Conservation (phyloP, 2,888 invertebrate species). For the Sphecodes monilicornis region DNA sequence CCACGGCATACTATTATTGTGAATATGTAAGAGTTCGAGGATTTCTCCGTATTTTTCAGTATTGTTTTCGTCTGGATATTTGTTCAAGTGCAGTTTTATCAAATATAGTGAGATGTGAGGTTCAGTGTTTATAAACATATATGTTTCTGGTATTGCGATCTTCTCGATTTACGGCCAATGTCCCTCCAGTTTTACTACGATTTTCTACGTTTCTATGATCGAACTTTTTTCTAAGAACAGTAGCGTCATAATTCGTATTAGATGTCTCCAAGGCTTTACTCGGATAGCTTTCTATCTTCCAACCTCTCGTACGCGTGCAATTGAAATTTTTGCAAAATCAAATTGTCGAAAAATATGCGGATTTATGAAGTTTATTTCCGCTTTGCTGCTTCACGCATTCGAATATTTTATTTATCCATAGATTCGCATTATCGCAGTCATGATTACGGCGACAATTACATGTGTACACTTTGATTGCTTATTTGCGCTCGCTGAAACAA, state of each 20-base stretch:
- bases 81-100: constrained; percentile 26
- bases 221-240: not conserved
- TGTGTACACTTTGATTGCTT: not conserved
- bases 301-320: not conserved
- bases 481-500: too few relatives aligned
- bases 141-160: not conserved
- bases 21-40: constrained; percentile 81
- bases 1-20: constrained; percentile 83
- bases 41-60: constrained; percentile 10
- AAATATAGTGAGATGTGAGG: not conserved
- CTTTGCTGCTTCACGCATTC: not conserved
- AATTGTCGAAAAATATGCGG: not conserved
- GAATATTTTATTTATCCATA: not conserved
- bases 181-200: not conserved
- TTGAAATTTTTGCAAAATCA: not conserved
- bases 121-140: not conserved
- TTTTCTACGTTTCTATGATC: not conserved
- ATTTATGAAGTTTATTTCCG: not conserved
- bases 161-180: not conserved
- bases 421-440: not conserved
- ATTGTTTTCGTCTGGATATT: not conserved
- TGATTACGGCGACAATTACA: not conserved
- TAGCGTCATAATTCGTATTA: not conserved
- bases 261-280: not conserved
- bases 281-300: not conserved